phyloP scores from a whole-genome alignment of 2,888 invertebrate species.

The Willowsia nigromaculata region DNA sequence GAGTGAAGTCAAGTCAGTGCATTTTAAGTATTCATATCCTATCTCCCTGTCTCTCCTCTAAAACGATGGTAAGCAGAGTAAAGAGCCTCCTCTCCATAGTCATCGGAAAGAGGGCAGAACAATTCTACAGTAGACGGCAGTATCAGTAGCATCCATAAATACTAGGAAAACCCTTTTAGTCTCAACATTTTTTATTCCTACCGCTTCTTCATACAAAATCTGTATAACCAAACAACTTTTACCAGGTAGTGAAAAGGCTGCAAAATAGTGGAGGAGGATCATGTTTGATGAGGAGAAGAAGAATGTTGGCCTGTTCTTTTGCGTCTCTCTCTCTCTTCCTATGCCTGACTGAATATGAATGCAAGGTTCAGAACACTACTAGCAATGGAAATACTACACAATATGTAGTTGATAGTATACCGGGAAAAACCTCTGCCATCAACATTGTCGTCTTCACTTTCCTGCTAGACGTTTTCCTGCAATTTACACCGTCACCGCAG shows the following conservation, averaged over 20 bases:
- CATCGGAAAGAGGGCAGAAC: not conserved
- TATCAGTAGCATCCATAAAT: conserved; percentile 8
- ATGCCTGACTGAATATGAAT: not conserved
- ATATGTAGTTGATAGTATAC: not conserved
- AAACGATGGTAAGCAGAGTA: not conserved
- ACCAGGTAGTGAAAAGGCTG: not conserved
- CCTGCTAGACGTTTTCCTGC: conserved; percentile 14
- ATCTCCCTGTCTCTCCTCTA: not conserved
- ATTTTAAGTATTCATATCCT: conserved; percentile 4
- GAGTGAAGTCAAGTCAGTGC: conserved; percentile 13
- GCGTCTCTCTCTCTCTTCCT: not conserved
- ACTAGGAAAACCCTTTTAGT: not conserved
- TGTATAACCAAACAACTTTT: not conserved
- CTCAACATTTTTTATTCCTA: not conserved
- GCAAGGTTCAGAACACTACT: not conserved
- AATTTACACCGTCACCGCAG: conserved; percentile 5
- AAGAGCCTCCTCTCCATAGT: not conserved
- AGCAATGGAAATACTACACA: not conserved
- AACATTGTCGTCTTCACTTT: conserved; percentile 25
- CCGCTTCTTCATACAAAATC: not conserved
- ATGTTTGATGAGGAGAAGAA: conserved; percentile 29
- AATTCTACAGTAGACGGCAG: not conserved
- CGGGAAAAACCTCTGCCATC: not conserved
- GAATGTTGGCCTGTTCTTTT: conserved; percentile 36
- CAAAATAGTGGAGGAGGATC: not conserved